A percentile compares a stretch with the other conserved stretches of the same genome.
phyloP scores from a whole-genome alignment of 2,113 vertebrate genomes.

The Takifugu flavidus region DNA sequence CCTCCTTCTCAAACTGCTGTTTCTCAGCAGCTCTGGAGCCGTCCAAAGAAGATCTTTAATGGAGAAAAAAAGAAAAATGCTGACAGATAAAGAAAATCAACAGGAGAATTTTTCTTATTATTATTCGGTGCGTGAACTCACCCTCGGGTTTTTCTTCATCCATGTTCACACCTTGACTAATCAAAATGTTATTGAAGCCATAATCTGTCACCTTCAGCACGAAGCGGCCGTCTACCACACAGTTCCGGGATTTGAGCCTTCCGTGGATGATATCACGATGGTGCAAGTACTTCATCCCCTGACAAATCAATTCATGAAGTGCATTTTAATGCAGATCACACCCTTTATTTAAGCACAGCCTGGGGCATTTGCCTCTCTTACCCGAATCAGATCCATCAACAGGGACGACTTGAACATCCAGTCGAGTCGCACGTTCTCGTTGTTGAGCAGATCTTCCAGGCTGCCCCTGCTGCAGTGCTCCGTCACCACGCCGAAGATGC shows the following conservation, averaged over 20 bases:
- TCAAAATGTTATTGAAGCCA: constrained; percentile 80
- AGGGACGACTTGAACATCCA: constrained; percentile 99
- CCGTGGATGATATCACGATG: constrained; percentile 82
- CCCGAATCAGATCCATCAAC: constrained; percentile 89
- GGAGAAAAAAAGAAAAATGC: neutral
- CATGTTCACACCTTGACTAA: constrained; percentile 62
- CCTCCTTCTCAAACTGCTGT: constrained; percentile 53
- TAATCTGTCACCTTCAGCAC: constrained; percentile 93
- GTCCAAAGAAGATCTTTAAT: constrained; percentile 85
- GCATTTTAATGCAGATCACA: neutral
- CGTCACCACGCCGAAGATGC: constrained; percentile 82
- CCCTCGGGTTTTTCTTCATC: constrained; percentile 70
- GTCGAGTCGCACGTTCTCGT: constrained; percentile 90
- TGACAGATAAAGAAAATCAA: neutral
- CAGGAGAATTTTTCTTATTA: neutral
- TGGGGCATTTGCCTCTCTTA: constrained; percentile 38
- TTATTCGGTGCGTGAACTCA: constrained; percentile 47
- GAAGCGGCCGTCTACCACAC: constrained; percentile 91
- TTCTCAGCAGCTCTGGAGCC: constrained; percentile 85
- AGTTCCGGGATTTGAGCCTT: constrained; percentile 91
- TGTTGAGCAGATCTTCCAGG: constrained; percentile 84
- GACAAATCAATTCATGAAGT: constrained; percentile 4
- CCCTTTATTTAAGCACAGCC: neutral
- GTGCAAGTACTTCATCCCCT: constrained; percentile 91
- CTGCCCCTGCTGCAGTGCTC: constrained; percentile 90